Evolutionary conservation across 2,888 invertebrate species (phyloP).

Genomic region (Hemaris fuciformis): DNA sequence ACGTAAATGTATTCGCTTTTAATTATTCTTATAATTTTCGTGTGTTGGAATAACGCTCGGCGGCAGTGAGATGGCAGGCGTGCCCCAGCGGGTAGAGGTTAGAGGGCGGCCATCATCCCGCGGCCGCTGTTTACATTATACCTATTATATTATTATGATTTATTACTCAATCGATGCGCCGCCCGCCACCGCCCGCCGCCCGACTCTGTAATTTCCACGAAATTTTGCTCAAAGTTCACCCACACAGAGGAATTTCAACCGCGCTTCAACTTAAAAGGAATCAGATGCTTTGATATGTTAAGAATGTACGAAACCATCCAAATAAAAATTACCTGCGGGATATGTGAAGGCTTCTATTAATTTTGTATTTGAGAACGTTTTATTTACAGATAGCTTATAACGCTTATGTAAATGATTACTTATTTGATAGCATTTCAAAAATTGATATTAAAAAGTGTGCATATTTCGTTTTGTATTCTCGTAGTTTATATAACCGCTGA

Average conservation of each 20-base stretch:
- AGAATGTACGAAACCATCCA: slow-evolving; percentile 6
- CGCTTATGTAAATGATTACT: not conserved
- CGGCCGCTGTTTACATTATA: slow-evolving; percentile 69
- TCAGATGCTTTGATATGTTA: slow-evolving; percentile 63
- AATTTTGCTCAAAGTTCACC: slow-evolving; percentile 63
- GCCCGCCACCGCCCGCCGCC: slow-evolving; percentile 39
- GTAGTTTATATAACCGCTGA: not conserved
- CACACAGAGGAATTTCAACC: slow-evolving; percentile 68
- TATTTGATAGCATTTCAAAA: not conserved
- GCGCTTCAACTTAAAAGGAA: slow-evolving; percentile 64
- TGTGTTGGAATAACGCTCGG: slow-evolving; percentile 22
- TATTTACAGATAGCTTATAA: not conserved
- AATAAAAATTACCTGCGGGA: slow-evolving; percentile 6
- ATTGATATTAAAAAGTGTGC: not conserved
- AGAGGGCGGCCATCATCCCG: slow-evolving; percentile 40
- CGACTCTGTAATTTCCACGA: slow-evolving; percentile 58
- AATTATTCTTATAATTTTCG: slow-evolving; percentile 41
- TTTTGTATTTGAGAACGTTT: not conserved
- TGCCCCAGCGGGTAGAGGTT: slow-evolving; percentile 28
- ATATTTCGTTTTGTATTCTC: not conserved
- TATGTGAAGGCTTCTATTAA: not conserved
- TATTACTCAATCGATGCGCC: slow-evolving; percentile 74
- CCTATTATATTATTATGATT: slow-evolving; percentile 77
- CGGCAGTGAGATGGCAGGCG: slow-evolving; percentile 35
- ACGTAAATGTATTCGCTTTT: slow-evolving; percentile 20